Evolutionary conservation across 2,113 vertebrate species (phyloP), one percentile per base, ranked within the genome.

Genomic region (Emberiza fucata): DNA sequence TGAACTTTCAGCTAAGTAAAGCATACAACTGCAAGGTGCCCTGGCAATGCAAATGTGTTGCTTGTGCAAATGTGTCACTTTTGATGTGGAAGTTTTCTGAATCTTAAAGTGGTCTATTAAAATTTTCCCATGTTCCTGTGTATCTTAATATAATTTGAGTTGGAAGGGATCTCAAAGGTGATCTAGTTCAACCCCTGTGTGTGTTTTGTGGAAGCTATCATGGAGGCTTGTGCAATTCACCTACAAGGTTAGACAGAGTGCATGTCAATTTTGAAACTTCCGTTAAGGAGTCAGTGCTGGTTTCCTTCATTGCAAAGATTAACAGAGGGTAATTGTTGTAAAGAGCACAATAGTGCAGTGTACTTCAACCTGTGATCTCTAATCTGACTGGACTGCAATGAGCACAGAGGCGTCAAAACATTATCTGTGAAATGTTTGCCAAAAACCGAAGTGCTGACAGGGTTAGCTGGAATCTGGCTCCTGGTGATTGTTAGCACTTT

Each of bases 371-470:
- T 86, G 54, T 50, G 88, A 64, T 92, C 22, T 63, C 48, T 72
- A 64, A 88, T 90, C 63, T 86, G 54, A 78, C 76, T 84, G 64
- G 91, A 81, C 50, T 86, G 51, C 64, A 50, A 90, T 60, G 66
- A 88, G 77, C 61, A 66, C 39, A 68, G 79, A 88, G 48, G 66
- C 0, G 3, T 94, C 77, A 92, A 88, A 95, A 68, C 51, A 66
- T 65, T 90, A 83, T 93, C 87, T 60, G n/a, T 59, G 77, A 71
- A 81, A 51, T 27, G 47, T 68, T 86, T 85, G 78, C 95, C 94
- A 93, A 60, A 87, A 93, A 2, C 57, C 31, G 8, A 81, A 96
- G 90, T 87, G 92, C 92, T 91, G 95, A 87, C 83, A 91, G 83
- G 72, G 68, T 70, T 84, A 91, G 81, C 84, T 79, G 87, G 77